Base-by-base conservation (phyloP, 2,113 vertebrate species). In the Nothocercus julius region DNA sequence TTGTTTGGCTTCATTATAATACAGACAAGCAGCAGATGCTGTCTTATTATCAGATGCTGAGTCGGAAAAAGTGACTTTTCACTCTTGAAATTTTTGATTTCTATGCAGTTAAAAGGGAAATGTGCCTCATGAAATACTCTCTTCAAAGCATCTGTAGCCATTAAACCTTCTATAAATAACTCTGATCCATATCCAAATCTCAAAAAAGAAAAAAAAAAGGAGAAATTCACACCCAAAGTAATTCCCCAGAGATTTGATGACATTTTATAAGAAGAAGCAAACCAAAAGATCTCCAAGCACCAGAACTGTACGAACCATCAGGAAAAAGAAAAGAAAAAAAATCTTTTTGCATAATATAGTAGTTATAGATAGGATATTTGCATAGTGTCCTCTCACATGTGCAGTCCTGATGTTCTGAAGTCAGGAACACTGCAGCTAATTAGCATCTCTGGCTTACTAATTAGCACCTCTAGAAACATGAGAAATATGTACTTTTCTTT, bases 1-100 rank as follows among this genome's bases (percentile, higher is more conserved):
- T 85, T 86, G 47, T 16, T 64, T 80, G 82, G 30, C 66, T 90
- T 95, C 67, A 38, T 92, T 68, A 4, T 19, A 84, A 68, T 30
- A 58, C 20, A 69, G n/a, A 69, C 36, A 77, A 79, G 72, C 66
- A 72, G 34, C 19, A 79, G 14, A 30, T 92, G 81, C 85, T 56
- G 44, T 54, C 62, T 97, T 75, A 45, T 75, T 92, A n/a, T 42
- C 58, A 73, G n/a, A 38, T 79, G 36, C 28, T 68, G 61, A 36
- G 61, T 72, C 40, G 79, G 69, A 85, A 91, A 96, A 87, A 54
- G 25, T 28, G 42, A 53, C 34, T 80, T 90, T 88, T 82, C 44
- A 80, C 51, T 64, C 21, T 77, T 70, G 42, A 88, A 75, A 72
- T 70, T 81, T 40, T 78, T 62, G 25, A 42, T 49, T 67, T 62